These are phyloP conservation scores for Casuarius casuarius DNA, from an alignment of 2,113 vertebrate species.

Conservation along the genomic window DNA sequence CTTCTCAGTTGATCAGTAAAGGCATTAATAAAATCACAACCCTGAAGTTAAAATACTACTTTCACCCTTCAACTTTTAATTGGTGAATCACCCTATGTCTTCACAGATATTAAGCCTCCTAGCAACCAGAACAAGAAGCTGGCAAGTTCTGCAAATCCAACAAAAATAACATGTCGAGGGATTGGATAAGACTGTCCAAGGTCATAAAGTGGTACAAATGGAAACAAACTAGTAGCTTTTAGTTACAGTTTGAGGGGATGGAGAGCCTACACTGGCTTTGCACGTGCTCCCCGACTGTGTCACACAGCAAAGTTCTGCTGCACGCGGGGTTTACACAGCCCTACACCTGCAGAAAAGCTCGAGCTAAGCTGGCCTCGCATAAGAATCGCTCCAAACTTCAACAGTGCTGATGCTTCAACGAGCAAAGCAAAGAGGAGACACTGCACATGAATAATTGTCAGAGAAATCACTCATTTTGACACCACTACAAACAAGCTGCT, in stretches of 20 bases:
- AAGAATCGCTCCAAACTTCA: not conserved
- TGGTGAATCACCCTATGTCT: not conserved
- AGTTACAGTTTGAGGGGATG: fast-evolving
- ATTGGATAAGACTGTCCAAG: not conserved
- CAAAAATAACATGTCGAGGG: not conserved
- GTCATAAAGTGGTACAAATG: not conserved
- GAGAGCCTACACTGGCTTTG: not conserved
- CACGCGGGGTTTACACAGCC: not conserved
- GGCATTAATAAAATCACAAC: not conserved
- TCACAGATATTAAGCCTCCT: not conserved
- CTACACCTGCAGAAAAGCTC: not conserved
- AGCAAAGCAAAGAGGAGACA: fast-evolving
- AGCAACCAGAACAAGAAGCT: not conserved
- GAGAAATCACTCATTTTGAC: not conserved
- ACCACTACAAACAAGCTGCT: not conserved
- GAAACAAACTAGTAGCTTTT: not conserved
- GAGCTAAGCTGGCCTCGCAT: not conserved
- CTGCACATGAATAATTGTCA: fast-evolving
- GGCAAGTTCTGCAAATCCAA: not conserved
- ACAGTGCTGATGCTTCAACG: not conserved
- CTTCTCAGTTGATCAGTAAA: not conserved
- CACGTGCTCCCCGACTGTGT: fast-evolving
- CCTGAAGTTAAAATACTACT: not conserved
- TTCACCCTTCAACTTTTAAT: not conserved
- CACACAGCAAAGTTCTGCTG: fast-evolving